Evolutionary conservation across 1,140 invertebrate genomes (phyloP).

Genomic region (Drepana arcuata): DNA sequence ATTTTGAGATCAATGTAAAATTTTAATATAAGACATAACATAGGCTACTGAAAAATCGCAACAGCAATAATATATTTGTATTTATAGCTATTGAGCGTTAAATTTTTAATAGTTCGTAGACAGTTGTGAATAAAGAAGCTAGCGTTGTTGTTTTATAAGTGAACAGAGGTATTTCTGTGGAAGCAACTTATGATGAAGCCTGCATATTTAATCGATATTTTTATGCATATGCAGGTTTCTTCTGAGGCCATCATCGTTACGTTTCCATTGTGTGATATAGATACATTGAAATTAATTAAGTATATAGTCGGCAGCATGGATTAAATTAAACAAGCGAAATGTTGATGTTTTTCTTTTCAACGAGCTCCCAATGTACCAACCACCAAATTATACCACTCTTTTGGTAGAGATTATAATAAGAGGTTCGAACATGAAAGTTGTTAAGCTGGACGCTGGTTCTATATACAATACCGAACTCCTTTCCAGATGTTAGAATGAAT

Average conservation of each 20-base stretch:
- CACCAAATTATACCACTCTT: too few species aligned
- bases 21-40: constrained; percentile 52
- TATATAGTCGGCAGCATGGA: constrained; percentile 66
- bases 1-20: constrained; percentile 65
- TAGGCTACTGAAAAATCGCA: constrained; percentile 53
- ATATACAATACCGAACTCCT: too few species aligned
- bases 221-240: constrained; percentile 6
- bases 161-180: constrained; percentile 50
- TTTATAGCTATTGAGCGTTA: constrained; percentile 69
- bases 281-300: constrained; percentile 54
- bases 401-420: too few species aligned
- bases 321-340: constrained; percentile 65
- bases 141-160: constrained; percentile 64
- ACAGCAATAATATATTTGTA: constrained; percentile 72
- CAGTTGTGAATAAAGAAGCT: constrained; percentile 64
- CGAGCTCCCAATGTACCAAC: too few species aligned
- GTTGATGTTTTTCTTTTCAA: too few species aligned
- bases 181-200: constrained; percentile 13
- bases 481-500: too few species aligned
- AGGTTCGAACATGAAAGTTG: too few species aligned
- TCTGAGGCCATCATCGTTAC: constrained; percentile 24
- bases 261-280: constrained; percentile 68
- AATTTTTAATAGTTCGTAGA: constrained; percentile 66
- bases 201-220: constrained; percentile 2
- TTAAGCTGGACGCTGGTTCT: too few species aligned